phyloP scores from a whole-genome alignment of 2,113 vertebrate species.

The Percina caprodes region DNA sequence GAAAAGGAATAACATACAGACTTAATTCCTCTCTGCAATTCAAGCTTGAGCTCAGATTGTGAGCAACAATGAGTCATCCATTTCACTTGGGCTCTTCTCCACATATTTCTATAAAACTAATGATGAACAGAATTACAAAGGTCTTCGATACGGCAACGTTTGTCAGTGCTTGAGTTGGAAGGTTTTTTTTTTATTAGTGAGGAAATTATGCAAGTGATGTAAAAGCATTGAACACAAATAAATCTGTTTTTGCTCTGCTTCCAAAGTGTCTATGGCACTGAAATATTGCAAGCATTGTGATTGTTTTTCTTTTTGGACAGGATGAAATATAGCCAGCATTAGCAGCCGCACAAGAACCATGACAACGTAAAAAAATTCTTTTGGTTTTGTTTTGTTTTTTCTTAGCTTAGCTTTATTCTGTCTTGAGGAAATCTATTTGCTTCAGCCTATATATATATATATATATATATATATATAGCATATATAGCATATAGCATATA shows the following conservation, averaged over 20 bases:
- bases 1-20: background rate
- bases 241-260: background rate
- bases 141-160: background rate
- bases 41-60: background rate
- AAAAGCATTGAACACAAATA: background rate
- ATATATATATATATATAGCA: too few species aligned
- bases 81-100: background rate
- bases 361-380: conserved; percentile 22
- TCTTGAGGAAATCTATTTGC: conserved; percentile 6
- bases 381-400: conserved; percentile 14
- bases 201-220: background rate
- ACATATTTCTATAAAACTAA: background rate
- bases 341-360: conserved; percentile 29
- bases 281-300: conserved; percentile 34
- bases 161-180: background rate
- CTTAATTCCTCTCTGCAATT: background rate
- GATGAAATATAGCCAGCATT: conserved; percentile 52
- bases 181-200: background rate
- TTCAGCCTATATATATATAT: too few species aligned
- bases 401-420: conserved; percentile 19
- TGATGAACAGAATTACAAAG: background rate
- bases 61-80: background rate
- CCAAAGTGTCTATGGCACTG: conserved; percentile 8
- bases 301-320: conserved; percentile 35
- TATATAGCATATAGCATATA: too few species aligned